These are phyloP conservation scores for Thereva unica DNA, from an alignment of 2,888 invertebrate species.

Conservation along the genomic window DNA sequence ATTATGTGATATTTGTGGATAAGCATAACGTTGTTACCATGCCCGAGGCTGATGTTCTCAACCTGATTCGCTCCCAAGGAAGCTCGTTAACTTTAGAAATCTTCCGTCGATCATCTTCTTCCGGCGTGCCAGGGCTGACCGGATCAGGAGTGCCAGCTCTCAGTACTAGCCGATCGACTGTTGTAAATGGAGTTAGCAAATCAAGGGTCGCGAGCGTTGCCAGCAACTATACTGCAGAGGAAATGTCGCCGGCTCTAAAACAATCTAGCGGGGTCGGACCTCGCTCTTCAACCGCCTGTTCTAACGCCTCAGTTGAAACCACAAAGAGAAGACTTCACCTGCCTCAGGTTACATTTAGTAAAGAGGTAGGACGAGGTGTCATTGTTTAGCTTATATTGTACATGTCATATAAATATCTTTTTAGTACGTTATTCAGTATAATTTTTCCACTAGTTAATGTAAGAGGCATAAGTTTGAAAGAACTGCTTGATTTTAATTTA, in stretches of 20 bases:
- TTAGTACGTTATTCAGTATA: slow-evolving; percentile 7
- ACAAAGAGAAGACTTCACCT: slow-evolving; percentile 68
- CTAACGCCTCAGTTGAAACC: slow-evolving; percentile 67
- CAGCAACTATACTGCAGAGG: slow-evolving; percentile 46
- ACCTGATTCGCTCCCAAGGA: slow-evolving; percentile 71
- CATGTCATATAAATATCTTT: slow-evolving; percentile 8
- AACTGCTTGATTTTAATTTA: not conserved
- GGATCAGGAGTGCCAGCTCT: slow-evolving; percentile 26
- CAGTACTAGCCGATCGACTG: slow-evolving; percentile 43
- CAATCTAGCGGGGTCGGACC: slow-evolving; percentile 54
- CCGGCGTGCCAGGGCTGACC: slow-evolving; percentile 46
- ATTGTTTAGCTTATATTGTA: slow-evolving; percentile 65
- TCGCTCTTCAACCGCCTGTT: slow-evolving; percentile 73
- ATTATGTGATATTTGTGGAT: slow-evolving; percentile 87
- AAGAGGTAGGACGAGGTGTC: slow-evolving; percentile 90
- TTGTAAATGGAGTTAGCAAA: slow-evolving; percentile 47
- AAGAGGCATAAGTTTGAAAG: no score
- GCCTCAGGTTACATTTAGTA: slow-evolving; percentile 83
- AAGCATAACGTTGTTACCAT: slow-evolving; percentile 84
- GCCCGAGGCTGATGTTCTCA: slow-evolving; percentile 71
- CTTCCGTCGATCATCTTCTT: slow-evolving; percentile 61
- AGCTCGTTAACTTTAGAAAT: slow-evolving; percentile 72
- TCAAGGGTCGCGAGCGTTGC: slow-evolving; percentile 44
- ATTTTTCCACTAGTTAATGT: slow-evolving; percentile 6
- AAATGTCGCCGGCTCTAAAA: slow-evolving; percentile 46